Evolutionary conservation across 2,888 invertebrate genomes (phyloP).

Genomic region (Machimus rusticus): DNA sequence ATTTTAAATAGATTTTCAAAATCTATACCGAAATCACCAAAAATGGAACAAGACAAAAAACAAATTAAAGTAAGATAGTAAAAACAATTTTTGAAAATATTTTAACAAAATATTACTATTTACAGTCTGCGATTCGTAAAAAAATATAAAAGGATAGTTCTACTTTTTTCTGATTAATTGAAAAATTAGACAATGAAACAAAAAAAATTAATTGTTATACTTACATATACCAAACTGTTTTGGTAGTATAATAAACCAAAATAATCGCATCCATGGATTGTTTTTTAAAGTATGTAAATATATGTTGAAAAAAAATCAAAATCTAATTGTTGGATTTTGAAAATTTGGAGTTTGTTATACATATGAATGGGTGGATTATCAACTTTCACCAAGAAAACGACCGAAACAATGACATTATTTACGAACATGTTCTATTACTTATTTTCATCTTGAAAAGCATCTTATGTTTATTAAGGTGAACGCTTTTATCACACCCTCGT

Average conservation of each 20-base stretch:
- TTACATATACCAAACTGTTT: neutral
- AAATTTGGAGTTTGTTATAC: neutral
- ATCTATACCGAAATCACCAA: neutral
- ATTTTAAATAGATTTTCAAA: slow-evolving; percentile 17
- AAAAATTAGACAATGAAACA: neutral
- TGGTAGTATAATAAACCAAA: neutral
- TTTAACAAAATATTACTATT: neutral
- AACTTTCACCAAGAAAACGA: neutral
- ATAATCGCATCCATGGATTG: neutral
- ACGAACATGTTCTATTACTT: neutral
- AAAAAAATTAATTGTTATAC: neutral
- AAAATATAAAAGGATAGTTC: neutral
- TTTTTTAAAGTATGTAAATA: no score
- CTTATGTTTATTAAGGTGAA: neutral
- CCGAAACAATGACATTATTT: neutral
- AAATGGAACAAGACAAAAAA: neutral
- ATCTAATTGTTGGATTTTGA: neutral
- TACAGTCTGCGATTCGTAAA: neutral
- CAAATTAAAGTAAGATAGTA: neutral
- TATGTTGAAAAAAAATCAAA: no score
- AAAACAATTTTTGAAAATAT: neutral
- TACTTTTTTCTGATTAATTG: neutral
- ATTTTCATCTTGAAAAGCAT: neutral
- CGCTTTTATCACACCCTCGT: neutral
- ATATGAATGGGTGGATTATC: neutral